Base-by-base conservation (phyloP, 2,113 vertebrate genomes). In the Crotalus horridus region DNA sequence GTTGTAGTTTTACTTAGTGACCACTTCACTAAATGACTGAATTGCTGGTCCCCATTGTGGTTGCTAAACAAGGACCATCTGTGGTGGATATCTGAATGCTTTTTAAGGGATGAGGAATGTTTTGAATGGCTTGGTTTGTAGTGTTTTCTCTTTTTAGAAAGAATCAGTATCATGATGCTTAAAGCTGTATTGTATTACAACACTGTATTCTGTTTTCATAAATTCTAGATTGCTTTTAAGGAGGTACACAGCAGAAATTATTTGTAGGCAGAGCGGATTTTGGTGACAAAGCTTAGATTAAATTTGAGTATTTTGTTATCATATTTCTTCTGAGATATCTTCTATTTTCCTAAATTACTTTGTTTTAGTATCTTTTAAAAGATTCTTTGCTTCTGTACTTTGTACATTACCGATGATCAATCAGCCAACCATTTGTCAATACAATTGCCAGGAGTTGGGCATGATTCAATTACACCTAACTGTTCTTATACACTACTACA, bases 311-410 rank as follows among this genome's bases (percentile, higher is more conserved):
- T 89, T 26, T 87, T 4, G 15, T 74, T 89, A 43, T 69, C 39
- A 13, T 26, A 81, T 59, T 51, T 51, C 48, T 51, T 53, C 23
- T 87, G 24, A 29, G 24, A 53, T 53, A 48, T 53, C 26, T 87
- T 87, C 48, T 69, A 90, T 89, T 94, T 2, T 81, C 33, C 43
- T 2, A n/a, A 43, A 91, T 29, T 85, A 74, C n/a, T 58, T n/a
- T 86, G 23, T 93, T 1, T 90, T 95, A 53, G 86, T 29, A 23
- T 81, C 92, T 64, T 55, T 91, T 85, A 90, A 81, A 92, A 6
- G 90, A 88, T 96, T 95, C 33, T 8, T 64, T 59, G 26, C 92
- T 54, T 89, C 5, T 94, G 12, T 85, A 8, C n/a, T 3, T 94
- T 15, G 56, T 85, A 81, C 93, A 12, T 96, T n/a, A 86, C 29